Conservation (phyloP, 1,140 invertebrate species). For the Steinernema khuongi region DNA sequence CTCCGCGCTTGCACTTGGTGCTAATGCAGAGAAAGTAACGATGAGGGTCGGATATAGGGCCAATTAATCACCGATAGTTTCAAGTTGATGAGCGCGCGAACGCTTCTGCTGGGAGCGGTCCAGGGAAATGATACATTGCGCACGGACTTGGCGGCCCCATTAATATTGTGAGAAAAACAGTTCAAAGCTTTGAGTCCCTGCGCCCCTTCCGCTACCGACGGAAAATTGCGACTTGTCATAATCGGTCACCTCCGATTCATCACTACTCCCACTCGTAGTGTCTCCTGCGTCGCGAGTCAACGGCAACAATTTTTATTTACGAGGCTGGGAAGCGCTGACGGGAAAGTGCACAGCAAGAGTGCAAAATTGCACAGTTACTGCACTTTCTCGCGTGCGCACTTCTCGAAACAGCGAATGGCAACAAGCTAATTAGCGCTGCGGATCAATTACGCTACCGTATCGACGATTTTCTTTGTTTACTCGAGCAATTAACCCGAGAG, state of each 20-base stretch:
- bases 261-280: background rate
- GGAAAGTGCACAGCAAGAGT: background rate
- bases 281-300: background rate
- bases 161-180: background rate
- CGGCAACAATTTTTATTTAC: background rate
- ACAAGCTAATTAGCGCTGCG: background rate
- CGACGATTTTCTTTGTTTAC: background rate
- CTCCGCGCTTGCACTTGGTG: background rate
- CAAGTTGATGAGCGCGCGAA: background rate
- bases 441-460: background rate
- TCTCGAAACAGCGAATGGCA: background rate
- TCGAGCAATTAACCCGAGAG: constrained; percentile 3
- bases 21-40: background rate
- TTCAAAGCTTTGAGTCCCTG: background rate
- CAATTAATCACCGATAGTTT: background rate
- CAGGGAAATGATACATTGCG: background rate
- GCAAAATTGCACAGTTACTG: background rate
- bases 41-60: background rate
- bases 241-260: background rate
- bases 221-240: background rate
- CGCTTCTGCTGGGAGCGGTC: too few species aligned
- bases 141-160: background rate
- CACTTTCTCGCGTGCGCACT: background rate
- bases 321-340: background rate
- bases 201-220: background rate